These are phyloP conservation scores for Trilocha varians DNA, from an alignment of 2,888 invertebrate genomes.

Conservation along the genomic window DNA sequence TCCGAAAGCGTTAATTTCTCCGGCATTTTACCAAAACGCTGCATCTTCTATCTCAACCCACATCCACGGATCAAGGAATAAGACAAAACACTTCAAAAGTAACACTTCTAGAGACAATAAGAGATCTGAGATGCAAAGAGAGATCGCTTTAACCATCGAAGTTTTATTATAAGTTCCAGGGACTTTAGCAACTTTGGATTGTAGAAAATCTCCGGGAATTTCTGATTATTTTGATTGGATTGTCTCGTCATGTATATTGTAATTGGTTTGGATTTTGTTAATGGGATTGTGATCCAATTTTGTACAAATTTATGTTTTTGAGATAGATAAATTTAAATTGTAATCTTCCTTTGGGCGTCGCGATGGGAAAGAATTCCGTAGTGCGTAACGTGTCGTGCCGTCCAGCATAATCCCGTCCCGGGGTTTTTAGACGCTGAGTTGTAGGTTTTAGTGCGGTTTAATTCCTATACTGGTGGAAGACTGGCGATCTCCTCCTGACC, in stretches of 20 bases:
- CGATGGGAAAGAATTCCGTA: no score
- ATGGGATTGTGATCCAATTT: no score
- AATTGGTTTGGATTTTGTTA: no score
- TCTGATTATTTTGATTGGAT: not conserved
- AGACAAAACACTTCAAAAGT: constrained; percentile 30
- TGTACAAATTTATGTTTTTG: no score
- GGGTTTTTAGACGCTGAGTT: no score
- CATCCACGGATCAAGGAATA: constrained; percentile 20
- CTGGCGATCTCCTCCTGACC: no score
- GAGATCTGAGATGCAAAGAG: constrained; percentile 31
- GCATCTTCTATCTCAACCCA: constrained; percentile 20
- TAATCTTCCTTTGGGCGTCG: no score
- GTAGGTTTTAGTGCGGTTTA: no score
- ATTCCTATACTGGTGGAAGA: no score
- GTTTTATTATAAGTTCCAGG: constrained; percentile 23
- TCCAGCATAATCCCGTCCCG: no score
- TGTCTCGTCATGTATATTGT: not conserved
- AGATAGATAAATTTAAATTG: no score
- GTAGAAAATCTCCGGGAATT: not conserved
- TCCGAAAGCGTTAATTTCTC: not conserved
- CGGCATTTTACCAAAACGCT: not conserved
- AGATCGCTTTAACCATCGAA: constrained; percentile 34
- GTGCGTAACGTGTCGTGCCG: no score
- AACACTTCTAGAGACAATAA: constrained; percentile 39
- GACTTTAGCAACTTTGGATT: not conserved